Percentiles rank a stretch among this genome's conserved stretches.
Evolutionary conservation across 92 coral and sea anemone genomes (phyloP).

Genomic region (Zoanthus solanderi): DNA sequence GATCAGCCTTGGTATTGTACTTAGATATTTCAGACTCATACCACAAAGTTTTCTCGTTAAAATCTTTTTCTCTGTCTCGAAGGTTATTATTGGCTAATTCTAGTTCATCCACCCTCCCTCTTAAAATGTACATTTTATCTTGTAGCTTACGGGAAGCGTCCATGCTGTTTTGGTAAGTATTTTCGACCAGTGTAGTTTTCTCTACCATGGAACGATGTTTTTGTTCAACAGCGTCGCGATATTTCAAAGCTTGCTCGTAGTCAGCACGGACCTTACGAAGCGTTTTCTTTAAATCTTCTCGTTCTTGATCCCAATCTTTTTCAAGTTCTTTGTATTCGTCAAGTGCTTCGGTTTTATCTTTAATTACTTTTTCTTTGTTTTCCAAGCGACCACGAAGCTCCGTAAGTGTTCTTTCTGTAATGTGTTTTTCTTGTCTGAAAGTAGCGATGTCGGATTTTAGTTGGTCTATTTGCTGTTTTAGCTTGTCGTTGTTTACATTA

Average conservation of each 20-base stretch:
- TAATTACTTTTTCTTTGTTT: constrained; percentile 62
- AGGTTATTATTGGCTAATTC: constrained; percentile 66
- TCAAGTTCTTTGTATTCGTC: constrained; percentile 69
- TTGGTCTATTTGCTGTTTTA: constrained; percentile 86
- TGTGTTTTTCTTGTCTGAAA: constrained; percentile 74
- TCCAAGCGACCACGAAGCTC: constrained; percentile 77
- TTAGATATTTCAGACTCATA: constrained; percentile 77
- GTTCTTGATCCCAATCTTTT: constrained; percentile 61
- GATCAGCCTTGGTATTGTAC: constrained; percentile 80
- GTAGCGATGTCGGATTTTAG: constrained; percentile 67
- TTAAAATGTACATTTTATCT: constrained; percentile 69
- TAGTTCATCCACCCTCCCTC: constrained; percentile 69
- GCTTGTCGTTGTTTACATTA: constrained; percentile 65
- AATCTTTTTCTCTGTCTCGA: constrained; percentile 73
- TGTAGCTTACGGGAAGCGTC: constrained; percentile 78
- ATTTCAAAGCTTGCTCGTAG: constrained; percentile 63
- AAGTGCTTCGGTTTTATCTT: constrained; percentile 58
- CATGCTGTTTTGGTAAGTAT: constrained; percentile 69
- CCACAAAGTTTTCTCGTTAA: constrained; percentile 55
- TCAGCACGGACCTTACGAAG: constrained; percentile 69
- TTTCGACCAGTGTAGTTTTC: constrained; percentile 71
- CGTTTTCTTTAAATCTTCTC: constrained; percentile 67
- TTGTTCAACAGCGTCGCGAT: constrained; percentile 68
- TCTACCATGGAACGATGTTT: constrained; percentile 69
- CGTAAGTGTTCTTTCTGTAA: constrained; percentile 63